phyloP scores from a whole-genome alignment of 2,888 invertebrate genomes.

The Autographa gamma region DNA sequence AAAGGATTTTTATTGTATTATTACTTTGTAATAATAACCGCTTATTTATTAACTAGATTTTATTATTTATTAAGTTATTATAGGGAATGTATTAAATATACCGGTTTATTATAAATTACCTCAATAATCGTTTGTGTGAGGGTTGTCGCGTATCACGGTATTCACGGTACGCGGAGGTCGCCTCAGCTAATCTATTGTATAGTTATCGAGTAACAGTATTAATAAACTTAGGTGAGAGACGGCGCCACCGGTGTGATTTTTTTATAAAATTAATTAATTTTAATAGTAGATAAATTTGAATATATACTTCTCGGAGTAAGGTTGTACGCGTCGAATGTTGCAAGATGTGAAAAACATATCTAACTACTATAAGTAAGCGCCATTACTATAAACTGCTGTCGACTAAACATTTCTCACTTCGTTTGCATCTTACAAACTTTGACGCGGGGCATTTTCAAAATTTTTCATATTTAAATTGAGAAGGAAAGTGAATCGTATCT shows the following conservation, averaged over 20 bases:
- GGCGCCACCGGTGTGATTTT: constrained; percentile 68
- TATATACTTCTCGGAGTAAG: constrained; percentile 54
- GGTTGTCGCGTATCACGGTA: constrained; percentile 63
- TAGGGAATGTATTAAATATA: constrained; percentile 67
- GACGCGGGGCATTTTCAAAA: constrained; percentile 42
- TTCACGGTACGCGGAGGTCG: constrained; percentile 32
- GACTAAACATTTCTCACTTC: constrained; percentile 13
- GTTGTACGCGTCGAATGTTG: constrained; percentile 41
- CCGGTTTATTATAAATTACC: constrained; percentile 75
- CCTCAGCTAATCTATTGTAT: constrained; percentile 60
- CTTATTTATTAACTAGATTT: constrained; percentile 83
- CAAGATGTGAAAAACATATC: constrained; percentile 22
- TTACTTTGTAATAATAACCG: constrained; percentile 76
- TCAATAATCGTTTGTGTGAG: constrained; percentile 67
- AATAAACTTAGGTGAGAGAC: constrained; percentile 70
- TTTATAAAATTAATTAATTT: constrained; percentile 61
- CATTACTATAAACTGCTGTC: constrained; percentile 41
- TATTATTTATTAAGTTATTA: constrained; percentile 83
- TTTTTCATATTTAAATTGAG: constrained; percentile 44
- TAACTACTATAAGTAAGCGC: constrained; percentile 21
- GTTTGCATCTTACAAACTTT: constrained; percentile 22
- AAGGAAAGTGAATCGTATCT: constrained; percentile 42
- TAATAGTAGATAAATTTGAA: constrained; percentile 58
- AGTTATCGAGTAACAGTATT: constrained; percentile 75
- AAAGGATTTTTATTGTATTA: constrained; percentile 77